Base-by-base conservation (phyloP, 37 sponge, comb jelly and placozoan species). In the Haliclona indistincta region DNA sequence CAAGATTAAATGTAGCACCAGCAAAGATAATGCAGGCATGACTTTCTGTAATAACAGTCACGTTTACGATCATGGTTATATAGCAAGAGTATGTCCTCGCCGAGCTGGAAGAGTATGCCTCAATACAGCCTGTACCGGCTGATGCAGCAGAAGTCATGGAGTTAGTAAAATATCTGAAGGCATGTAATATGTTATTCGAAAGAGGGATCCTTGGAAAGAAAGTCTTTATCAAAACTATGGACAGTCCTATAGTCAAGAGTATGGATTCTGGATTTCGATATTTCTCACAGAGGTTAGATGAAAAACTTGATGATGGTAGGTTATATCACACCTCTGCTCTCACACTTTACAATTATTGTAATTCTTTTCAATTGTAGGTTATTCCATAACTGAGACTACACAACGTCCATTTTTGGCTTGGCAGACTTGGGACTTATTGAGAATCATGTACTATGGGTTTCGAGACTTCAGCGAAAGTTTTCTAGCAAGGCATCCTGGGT, bases 11-110 rank as follows among this genome's bases (percentile, higher is more conserved):
- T 62, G 76, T 75, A 3, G 60, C 56, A 43, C 76, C 76, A 41
- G 76, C 76, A 20, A 75, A 75, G 36, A 75, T 62, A 20, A 75
- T 75, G 76, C 76, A 75, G 64, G 76, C 64, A 52, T 34, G 54
- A 11, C 6, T 40, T 38, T 10, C 15, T 38, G 15, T 35, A 33
- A 33, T 7, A 10, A 34, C 30, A 33, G 58, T 72, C 36, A 41
- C 3, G 51, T 33, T 36, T 29, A 19, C 49, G 37, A 38, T 6
- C 20, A 73, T 30, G 38, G 41, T 25, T 32, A 20, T 23, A 55
- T 11, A 73, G 60, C 58, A 54, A 73, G 40, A 73, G n/a, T 10
- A 54, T 32, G 60, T 56, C 4, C 17, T 55, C 5, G 40, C 74
- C 6, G 74, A 73, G 41, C 42, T 73, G 43, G 40, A 73, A 23